A percentile compares a stretch with the other conserved stretches of the same genome.
Conservation (phyloP, 2,113 vertebrate genomes). For the Phodopus roborovskii region DNA sequence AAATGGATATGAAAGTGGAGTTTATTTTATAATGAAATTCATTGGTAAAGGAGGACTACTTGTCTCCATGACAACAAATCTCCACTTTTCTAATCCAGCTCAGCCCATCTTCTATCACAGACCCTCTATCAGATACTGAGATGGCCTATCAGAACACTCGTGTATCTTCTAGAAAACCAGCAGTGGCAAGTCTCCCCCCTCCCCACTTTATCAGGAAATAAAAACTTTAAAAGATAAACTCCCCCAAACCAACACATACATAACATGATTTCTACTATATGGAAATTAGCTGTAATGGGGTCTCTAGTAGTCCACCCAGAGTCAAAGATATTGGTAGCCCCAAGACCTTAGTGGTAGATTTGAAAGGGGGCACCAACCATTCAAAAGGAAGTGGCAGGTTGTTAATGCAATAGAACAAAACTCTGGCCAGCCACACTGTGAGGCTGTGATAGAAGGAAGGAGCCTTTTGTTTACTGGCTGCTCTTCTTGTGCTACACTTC, state of each 20-base stretch:
- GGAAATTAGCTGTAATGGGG: not conserved
- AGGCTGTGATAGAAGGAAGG: constrained; percentile 52
- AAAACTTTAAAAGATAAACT: not conserved
- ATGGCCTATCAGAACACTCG: not conserved
- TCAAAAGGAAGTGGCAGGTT: not conserved
- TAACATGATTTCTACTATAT: not conserved
- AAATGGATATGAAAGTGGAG: not conserved
- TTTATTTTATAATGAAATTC: constrained; percentile 27
- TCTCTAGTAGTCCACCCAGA: not conserved
- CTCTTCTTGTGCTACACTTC: not conserved
- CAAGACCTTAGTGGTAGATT: not conserved
- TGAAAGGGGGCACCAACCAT: not conserved
- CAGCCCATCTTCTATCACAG: not conserved
- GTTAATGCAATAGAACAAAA: not conserved
- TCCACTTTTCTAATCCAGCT: not conserved
- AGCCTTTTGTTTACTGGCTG: not conserved
- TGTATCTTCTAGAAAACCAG: not conserved
- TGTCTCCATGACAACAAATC: not conserved
- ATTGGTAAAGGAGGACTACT: not conserved
- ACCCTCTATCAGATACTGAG: not conserved
- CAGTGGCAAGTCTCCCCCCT: not conserved
- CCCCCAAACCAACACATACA: not conserved
- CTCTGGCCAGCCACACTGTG: not conserved
- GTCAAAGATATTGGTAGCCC: not conserved
- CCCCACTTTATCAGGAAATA: constrained; percentile 8